Evolutionary conservation across 2,113 vertebrate genomes (phyloP), one percentile per base, ranked within the genome.

Genomic region (Equus quagga): DNA sequence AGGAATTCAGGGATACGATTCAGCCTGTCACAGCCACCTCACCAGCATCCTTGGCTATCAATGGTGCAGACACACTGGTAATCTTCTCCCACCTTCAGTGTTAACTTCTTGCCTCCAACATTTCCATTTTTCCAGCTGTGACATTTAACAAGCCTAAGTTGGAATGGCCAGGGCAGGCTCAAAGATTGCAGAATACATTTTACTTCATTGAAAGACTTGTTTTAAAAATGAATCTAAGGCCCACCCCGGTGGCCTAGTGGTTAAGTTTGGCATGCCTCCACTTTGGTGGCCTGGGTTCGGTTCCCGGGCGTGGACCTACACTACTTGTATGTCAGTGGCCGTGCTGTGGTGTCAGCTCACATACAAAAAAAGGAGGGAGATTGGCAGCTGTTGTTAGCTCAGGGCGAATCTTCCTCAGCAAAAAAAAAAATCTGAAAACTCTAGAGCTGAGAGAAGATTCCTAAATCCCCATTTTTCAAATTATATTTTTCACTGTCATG

Each of bases 51-150:
- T 33, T 21, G 8, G 28, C n/a, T 19, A 0, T 0, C 49, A 5
- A 8, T 13, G 15, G 12, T 1, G 15, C 33, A 54, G 21, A 49
- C 0, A 8, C 12, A 0, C 31, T 28, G 18, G 54, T 2, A 4
- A 28, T 56, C 92, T 14, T 33, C 6, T 36, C 24, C 6, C 28
- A n/a, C 4, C n/a, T 17, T 7, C 69, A 6, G 4, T 5, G 14
- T 9, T 14, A n/a, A 26, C 9, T 36, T 24, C 15, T 15, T 24
- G 21, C 2, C 23, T 5, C 12, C 13, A 67, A 44, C 49, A 67
- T 6, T n/a, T 33, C 92, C 33, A 21, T 75, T 51, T 49, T 49
- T 28, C 41, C 18, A 13, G 36, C n/a, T 7, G 21, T 44, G 92
- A 44, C 1, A 3, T 0, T 5, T 4, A 9, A 54, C 15, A 1